These are phyloP conservation scores for Sesamia inferens DNA, from an alignment of 2,888 invertebrate genomes.

Conservation along the genomic window DNA sequence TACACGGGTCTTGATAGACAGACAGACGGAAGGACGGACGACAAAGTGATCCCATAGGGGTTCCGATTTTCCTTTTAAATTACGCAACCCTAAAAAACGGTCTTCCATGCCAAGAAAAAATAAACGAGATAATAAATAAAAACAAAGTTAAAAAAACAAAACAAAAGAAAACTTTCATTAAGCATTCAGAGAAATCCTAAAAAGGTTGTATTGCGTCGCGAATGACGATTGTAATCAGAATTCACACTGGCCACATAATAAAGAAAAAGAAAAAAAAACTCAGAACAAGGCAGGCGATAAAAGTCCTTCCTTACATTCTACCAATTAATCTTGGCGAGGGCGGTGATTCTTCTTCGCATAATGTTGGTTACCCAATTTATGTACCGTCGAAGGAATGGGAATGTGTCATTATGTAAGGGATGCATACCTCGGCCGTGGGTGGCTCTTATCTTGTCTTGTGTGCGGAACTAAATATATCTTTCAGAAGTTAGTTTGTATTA, in stretches of 20 bases:
- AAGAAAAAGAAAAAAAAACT: conserved; percentile 34
- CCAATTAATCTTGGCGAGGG: conserved; percentile 65
- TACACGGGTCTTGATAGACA: not conserved
- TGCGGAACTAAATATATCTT: not conserved
- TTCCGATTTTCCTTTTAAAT: not conserved
- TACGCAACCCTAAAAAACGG: not conserved
- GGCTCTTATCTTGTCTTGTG: not conserved
- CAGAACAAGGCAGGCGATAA: conserved; percentile 58
- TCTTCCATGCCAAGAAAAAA: not conserved
- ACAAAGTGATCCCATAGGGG: not conserved
- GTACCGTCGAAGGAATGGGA: not conserved
- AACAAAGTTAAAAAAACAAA: conserved; percentile 10
- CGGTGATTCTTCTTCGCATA: conserved; percentile 28
- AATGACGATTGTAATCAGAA: conserved; percentile 50
- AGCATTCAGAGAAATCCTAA: conserved; percentile 25
- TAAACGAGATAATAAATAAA: not conserved
- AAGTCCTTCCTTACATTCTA: conserved; percentile 48
- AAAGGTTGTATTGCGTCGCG: conserved; percentile 28
- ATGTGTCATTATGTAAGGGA: not conserved
- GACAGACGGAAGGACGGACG: not conserved
- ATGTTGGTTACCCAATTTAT: conserved; percentile 17
- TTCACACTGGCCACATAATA: conserved; percentile 60
- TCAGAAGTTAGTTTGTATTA: conserved; percentile 12
- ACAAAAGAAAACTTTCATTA: conserved; percentile 39
- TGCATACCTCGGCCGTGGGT: not conserved